phyloP scores from a whole-genome alignment of 2,797 vertebrate genomes.

The Thunnus albacares region DNA sequence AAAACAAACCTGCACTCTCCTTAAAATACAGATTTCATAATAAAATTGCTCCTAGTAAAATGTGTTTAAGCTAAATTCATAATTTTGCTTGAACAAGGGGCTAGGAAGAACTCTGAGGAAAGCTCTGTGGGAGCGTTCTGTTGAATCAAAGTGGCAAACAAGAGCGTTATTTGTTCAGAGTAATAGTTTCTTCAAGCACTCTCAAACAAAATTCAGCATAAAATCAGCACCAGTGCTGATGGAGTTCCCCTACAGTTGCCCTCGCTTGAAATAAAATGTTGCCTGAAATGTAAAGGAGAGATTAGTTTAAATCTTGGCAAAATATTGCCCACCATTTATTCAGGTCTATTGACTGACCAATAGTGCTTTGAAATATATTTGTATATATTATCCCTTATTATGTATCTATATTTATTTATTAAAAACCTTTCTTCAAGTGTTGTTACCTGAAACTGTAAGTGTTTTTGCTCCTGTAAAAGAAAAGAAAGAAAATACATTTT shows the following conservation, averaged over 20 bases:
- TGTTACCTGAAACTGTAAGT: neutral
- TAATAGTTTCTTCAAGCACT: conserved; percentile 58
- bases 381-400: too few species aligned
- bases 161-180: conserved; percentile 60
- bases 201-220: conserved; percentile 44
- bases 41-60: conserved; percentile 31
- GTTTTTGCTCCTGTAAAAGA: neutral
- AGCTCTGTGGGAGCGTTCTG: conserved; percentile 35
- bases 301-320: conserved; percentile 19
- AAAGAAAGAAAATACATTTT: neutral
- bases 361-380: neutral
- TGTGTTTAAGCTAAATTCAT: conserved; percentile 41
- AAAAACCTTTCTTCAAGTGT: neutral
- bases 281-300: neutral
- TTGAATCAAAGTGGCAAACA: conserved; percentile 66
- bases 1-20: neutral
- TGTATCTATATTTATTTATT: neutral
- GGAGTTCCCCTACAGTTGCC: neutral
- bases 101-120: conserved; percentile 1
- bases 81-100: conserved; percentile 22
- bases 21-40: conserved; percentile 27
- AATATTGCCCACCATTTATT: conserved; percentile 18
- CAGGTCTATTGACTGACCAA: conserved; percentile 23
- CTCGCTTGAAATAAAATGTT: conserved; percentile 17
- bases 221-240: conserved; percentile 42